Conservation (phyloP, 2,888 invertebrate species). For the Caenorhabditis panamensis region DNA sequence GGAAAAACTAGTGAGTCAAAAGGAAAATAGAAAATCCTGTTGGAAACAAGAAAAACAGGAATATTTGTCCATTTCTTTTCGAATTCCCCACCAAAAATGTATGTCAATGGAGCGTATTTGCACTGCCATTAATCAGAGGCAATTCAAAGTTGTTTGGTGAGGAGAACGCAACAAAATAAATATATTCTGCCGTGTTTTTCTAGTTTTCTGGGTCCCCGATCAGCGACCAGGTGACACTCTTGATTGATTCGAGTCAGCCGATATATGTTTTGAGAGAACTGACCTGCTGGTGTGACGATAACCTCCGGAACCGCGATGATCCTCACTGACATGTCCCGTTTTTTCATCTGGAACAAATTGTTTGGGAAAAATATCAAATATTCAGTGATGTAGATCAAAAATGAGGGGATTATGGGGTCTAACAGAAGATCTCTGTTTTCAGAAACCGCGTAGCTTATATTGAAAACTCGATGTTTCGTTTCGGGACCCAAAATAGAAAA, state of each 20-base stretch:
- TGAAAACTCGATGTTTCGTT: too few species aligned
- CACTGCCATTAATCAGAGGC: neutral
- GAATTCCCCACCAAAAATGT: neutral
- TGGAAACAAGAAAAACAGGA: neutral
- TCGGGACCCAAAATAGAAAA: too few species aligned
- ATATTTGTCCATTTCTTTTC: neutral
- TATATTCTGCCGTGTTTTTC: neutral
- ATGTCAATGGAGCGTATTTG: neutral
- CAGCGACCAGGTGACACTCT: conserved; percentile 9
- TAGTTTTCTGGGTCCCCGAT: neutral
- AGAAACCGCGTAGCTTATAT: too few species aligned
- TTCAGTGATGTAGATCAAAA: too few species aligned
- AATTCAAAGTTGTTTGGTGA: neutral
- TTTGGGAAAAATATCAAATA: too few species aligned
- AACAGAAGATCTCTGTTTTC: too few species aligned
- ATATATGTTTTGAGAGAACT: conserved; percentile 6
- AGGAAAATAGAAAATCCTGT: neutral
- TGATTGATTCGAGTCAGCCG: conserved; percentile 16
- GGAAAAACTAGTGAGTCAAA: conserved; percentile 1
- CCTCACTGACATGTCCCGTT: conserved; percentile 20
- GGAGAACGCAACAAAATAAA: neutral
- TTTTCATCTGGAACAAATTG: conserved; percentile 18
- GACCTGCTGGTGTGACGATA: conserved; percentile 43
- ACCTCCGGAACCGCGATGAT: conserved; percentile 34
- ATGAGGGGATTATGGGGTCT: too few species aligned